phyloP scores from a whole-genome alignment of 2,888 invertebrate genomes.

The Dryadula phaetusa region DNA sequence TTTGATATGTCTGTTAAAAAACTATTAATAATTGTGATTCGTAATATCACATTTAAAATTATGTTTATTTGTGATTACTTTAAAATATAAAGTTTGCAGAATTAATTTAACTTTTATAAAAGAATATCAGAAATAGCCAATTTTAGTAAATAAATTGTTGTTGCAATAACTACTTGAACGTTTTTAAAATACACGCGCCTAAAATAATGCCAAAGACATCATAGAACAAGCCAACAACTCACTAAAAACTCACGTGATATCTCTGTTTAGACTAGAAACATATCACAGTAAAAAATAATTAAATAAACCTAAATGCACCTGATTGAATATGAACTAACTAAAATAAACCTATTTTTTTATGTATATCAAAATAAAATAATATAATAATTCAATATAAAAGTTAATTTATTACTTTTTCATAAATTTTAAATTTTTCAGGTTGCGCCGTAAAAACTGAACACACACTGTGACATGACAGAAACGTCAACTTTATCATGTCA shows the following conservation, averaged over 20 bases:
- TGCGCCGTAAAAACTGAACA: background rate
- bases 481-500: constrained; percentile 28
- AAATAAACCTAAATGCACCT: no score
- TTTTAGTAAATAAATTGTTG: no score
- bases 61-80: no score
- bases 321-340: background rate
- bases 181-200: background rate
- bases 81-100: no score
- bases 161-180: no score
- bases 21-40: no score
- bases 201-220: background rate
- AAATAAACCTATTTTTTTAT: background rate
- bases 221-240: background rate
- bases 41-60: no score
- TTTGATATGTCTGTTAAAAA: no score
- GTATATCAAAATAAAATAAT: background rate
- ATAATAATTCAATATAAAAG: no score
- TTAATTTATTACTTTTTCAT: background rate
- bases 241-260: background rate
- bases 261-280: background rate
- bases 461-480: constrained; percentile 17
- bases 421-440: background rate
- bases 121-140: no score
- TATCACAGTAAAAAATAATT: background rate
- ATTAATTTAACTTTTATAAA: no score